Evolutionary conservation across 2,888 invertebrate species (phyloP).

Genomic region (Oxytorus armatus): DNA sequence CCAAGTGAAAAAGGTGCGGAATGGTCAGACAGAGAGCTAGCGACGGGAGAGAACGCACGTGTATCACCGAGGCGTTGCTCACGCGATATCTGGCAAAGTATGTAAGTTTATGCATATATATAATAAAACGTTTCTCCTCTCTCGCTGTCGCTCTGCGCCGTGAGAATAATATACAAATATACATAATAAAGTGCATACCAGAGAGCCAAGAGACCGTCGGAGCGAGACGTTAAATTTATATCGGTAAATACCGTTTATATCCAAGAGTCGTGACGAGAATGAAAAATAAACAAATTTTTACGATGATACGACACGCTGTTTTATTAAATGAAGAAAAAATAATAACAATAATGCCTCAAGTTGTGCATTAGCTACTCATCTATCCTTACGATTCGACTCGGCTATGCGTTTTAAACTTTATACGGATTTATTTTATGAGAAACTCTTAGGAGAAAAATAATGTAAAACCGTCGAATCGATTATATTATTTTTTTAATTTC

Average conservation of each 20-base stretch:
- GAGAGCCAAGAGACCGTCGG: constrained; percentile 24
- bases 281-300: constrained; percentile 47
- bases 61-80: too few species aligned
- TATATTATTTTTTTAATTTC: too few species aligned
- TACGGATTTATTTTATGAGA: not conserved
- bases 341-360: not conserved
- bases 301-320: constrained; percentile 41
- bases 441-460: not conserved
- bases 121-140: not conserved
- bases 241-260: constrained; percentile 38
- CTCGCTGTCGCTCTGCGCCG: not conserved
- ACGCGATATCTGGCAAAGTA: constrained; percentile 43
- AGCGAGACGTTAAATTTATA: constrained; percentile 41
- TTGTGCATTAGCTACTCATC: constrained; percentile 12
- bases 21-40: constrained; percentile 39
- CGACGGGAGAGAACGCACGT: not conserved
- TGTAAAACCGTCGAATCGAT: too few species aligned
- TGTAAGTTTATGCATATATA: not conserved
- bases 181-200: constrained; percentile 5
- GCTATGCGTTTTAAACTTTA: constrained; percentile 18
- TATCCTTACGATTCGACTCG: constrained; percentile 23
- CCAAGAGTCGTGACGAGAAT: constrained; percentile 41
- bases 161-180: not conserved
- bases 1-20: constrained; percentile 61
- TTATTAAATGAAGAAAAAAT: too few species aligned